phyloP scores from a whole-genome alignment of 1,140 invertebrate genomes.

The Drosophila carrolli region DNA sequence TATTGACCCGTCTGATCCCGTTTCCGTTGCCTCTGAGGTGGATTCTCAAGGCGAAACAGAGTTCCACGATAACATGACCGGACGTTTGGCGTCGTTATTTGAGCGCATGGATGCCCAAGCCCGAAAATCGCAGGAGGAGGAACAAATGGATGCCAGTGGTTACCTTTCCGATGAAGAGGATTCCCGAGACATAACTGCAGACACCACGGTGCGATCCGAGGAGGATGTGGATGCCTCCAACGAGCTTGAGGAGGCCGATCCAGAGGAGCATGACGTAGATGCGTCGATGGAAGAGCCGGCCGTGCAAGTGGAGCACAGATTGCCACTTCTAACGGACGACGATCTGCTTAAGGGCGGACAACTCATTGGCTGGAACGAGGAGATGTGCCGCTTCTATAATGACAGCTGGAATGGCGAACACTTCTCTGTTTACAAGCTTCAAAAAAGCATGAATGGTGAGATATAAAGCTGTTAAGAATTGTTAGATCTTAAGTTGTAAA shows the following conservation, averaged over 20 bases:
- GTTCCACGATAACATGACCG: slow-evolving; percentile 37
- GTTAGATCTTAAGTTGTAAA: background rate
- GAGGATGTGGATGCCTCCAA: background rate
- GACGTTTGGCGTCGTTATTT: slow-evolving; percentile 42
- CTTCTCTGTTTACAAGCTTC: slow-evolving; percentile 85
- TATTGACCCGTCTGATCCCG: slow-evolving; percentile 9
- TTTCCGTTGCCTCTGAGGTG: slow-evolving; percentile 55
- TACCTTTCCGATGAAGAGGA: slow-evolving; percentile 17
- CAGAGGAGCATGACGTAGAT: background rate
- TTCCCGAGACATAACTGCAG: background rate
- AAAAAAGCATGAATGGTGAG: slow-evolving; percentile 53
- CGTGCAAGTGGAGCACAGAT: slow-evolving; percentile 43
- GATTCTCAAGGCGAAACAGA: slow-evolving; percentile 44
- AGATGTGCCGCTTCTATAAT: slow-evolving; percentile 88
- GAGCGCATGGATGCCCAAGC: slow-evolving; percentile 45
- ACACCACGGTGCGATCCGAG: slow-evolving; percentile 12
- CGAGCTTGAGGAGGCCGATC: slow-evolving; percentile 5
- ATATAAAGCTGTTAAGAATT: background rate
- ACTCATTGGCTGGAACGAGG: slow-evolving; percentile 80
- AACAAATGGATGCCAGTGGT: slow-evolving; percentile 6
- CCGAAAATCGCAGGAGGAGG: background rate
- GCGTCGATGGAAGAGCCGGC: background rate
- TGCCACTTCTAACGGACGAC: slow-evolving; percentile 24
- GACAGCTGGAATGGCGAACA: slow-evolving; percentile 87
- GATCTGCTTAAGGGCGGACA: slow-evolving; percentile 21